Evolutionary conservation across 2,888 invertebrate genomes (phyloP), one percentile per base, ranked within the genome.

Genomic region (Leptopilina myrica): DNA sequence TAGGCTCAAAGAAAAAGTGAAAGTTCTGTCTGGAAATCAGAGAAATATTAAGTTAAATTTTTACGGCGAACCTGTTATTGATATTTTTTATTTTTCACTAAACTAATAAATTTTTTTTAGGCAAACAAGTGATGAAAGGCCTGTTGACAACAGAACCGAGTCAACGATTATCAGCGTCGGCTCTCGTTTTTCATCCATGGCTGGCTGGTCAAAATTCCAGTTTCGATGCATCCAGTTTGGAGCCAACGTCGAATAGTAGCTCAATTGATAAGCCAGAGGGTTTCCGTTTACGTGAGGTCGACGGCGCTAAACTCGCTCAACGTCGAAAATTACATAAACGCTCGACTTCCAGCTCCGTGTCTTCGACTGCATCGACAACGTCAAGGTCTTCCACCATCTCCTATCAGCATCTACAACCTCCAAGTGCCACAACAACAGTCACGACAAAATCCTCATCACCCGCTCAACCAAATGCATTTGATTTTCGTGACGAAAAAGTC

Each of bases 121-220:
- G 97, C 66, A 97, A 97, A 91, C 93, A 94, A 26, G 93, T 98
- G 0, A 95, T 97, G 11, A 92, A 93, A 84, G 95, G 96, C 0
- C 92, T 98, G 78, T 92, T 98, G 76, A 95, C 96, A 0, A 96
- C 97, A 7, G 96, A 98, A 87, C 96, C 97, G 0, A 92, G 93
- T 65, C 93, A 94, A 79, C 93, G 98, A 76, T 92, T 97, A 82
- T 94, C 95, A 5, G 95, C 96, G 91, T 89, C 91, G 33, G 95
- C 95, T 80, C 92, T 98, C 78, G 91, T 94, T 12, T 92, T 92
- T n/a, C 95, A 95, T 89, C 92, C 93, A 43, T 97, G 97, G 96
- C 91, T 96, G 66, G 89, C 91, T 59, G 92, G 92, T 14, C 88
- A 80, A 4, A 82, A 64, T 43, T 69, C 79, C 5, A 64, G 33